Percentiles rank a stretch among this genome's conserved stretches.
Conservation (phyloP, 2,797 vertebrate genomes). For the Premnoplex brunnescens region DNA sequence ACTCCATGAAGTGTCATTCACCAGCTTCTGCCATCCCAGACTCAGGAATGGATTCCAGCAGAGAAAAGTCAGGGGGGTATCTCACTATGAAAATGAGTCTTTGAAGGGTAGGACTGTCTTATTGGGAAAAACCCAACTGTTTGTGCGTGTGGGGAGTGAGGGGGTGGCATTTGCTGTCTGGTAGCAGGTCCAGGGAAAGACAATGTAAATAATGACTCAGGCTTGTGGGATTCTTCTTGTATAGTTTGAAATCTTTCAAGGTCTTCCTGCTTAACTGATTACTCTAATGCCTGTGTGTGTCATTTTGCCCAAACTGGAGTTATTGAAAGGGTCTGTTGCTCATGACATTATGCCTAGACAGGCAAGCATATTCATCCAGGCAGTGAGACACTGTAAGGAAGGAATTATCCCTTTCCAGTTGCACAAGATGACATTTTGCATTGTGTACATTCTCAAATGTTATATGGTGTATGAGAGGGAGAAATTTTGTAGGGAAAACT, state of each 20-base stretch:
- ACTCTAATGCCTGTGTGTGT: background rate
- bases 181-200: background rate
- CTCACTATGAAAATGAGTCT: background rate
- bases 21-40: background rate
- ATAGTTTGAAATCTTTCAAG: background rate
- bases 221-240: background rate
- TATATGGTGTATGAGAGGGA: background rate
- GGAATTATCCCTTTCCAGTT: background rate
- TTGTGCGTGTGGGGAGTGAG: background rate
- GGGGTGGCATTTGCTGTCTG: background rate
- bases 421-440: background rate
- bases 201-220: background rate
- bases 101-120: background rate
- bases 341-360: background rate
- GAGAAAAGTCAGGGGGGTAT: background rate
- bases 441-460: background rate
- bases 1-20: background rate
- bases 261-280: background rate
- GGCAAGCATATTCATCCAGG: background rate
- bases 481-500: background rate
- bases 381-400: background rate
- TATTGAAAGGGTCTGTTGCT: background rate
- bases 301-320: background rate
- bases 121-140: background rate
- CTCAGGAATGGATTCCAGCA: background rate